Base-by-base conservation (phyloP, 2,113 vertebrate genomes). In the Sapajus apella region DNA sequence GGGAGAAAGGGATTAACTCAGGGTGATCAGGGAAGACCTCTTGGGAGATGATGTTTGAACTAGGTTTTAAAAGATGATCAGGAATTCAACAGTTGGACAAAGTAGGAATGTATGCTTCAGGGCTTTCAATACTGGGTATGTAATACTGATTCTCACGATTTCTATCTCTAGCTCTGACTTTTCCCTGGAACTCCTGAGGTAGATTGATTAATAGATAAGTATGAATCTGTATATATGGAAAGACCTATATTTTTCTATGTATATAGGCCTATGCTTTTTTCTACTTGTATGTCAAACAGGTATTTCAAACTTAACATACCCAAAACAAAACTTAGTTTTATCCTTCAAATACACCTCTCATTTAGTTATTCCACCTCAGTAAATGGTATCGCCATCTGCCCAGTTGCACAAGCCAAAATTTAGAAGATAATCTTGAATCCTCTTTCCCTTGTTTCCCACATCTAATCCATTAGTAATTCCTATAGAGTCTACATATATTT, bases 261-360 rank as follows among this genome's bases (percentile, higher is more conserved):
- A 13, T 95, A 50, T 83, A 45, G 90, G 25, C 27, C 47, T 75
- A 0, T 91, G 30, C 45, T 85, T 95, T 64, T 95, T 92, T 87
- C 66, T 86, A 43, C 50, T 72, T 96, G n/a, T n/a, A 83, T 96
- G 43, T 94, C 52, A 93, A 56, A 40, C 20, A 87, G 32, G 11
- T 61, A 66, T 94, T 94, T 97, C 58, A 86, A 21, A 89, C 77
- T 93, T 95, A 93, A n/a, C 13, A 73, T 89, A 66, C 55, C 13
- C 94, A 35, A 89, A 86, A 87, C 55, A 89, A 47, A 91, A 64
- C 18, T 80, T 32, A 25, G 1, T 84, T 93, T 85, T 87, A 10
- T 47, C 8, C 55, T 84, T 9, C 10, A 79, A 96, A 58, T 84
- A 2, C 12, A 8, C n/a, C n/a, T 93, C 37, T 77, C 13, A 30